Conservation (phyloP, 2,113 vertebrate species). For the Lophotis ruficrista region DNA sequence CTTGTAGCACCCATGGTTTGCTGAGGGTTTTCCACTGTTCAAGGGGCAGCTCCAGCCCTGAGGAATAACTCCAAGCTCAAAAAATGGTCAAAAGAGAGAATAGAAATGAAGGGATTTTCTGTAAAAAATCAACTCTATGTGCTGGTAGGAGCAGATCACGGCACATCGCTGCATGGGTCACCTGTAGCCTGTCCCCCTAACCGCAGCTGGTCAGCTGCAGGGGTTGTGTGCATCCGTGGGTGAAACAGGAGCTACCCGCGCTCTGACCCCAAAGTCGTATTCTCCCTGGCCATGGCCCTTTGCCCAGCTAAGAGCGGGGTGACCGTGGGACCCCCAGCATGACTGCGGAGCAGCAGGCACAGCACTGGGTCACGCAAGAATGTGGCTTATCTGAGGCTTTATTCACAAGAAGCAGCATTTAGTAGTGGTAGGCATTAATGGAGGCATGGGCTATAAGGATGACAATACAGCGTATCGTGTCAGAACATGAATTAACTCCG, state of each 20-base stretch:
- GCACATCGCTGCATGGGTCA: not conserved
- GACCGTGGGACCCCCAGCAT: rapidly evolving
- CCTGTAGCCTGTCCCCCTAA: rapidly evolving
- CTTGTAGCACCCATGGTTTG: not conserved
- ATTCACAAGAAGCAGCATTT: not conserved
- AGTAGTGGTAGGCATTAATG: not conserved
- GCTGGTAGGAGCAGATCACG: not conserved
- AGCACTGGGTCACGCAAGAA: rapidly evolving
- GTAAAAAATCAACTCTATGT: not conserved
- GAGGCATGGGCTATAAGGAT: not conserved
- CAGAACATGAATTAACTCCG: not conserved
- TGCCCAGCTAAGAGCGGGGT: not conserved
- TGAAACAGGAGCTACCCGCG: not conserved
- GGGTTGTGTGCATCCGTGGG: not conserved
- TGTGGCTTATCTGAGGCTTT: not conserved
- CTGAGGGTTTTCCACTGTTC: not conserved
- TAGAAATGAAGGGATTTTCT: not conserved
- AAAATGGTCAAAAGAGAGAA: not conserved
- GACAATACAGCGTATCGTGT: not conserved
- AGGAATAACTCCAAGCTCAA: not conserved
- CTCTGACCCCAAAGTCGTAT: not conserved
- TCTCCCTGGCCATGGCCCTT: not conserved
- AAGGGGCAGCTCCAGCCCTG: not conserved
- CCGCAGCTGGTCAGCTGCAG: not conserved
- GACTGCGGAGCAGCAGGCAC: not conserved